Conservation (phyloP, 2,113 vertebrate genomes). For the Lates calcarifer region DNA sequence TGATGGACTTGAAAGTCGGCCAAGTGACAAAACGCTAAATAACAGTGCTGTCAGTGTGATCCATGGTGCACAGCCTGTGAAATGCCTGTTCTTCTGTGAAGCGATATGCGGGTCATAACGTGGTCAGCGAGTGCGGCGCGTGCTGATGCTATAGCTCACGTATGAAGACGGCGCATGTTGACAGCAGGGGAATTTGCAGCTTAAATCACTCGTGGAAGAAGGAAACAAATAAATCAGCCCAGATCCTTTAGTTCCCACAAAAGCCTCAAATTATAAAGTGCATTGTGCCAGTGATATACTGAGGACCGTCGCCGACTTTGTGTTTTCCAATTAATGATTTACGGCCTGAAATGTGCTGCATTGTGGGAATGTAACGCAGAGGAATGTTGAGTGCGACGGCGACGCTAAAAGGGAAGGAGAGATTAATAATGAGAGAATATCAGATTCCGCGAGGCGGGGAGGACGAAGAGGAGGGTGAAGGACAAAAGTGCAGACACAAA, state of each 20-base stretch:
- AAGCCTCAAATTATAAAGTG: conserved; percentile 66
- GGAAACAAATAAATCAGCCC: conserved; percentile 61
- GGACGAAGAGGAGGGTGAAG: conserved; percentile 29
- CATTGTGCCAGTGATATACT: conserved; percentile 58
- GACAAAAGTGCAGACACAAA: conserved; percentile 34
- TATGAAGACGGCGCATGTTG: conserved; percentile 31
- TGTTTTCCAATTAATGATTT: conserved; percentile 76
- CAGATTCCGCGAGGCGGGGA: conserved; percentile 40
- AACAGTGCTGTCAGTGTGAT: conserved; percentile 51
- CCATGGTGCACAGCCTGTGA: conserved; percentile 9
- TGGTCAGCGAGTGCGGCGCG: conserved; percentile 29
- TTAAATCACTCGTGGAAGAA: conserved; percentile 38
- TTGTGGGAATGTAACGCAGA: conserved; percentile 53
- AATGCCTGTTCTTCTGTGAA: conserved; percentile 31
- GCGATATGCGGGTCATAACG: conserved; percentile 17
- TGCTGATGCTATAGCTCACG: conserved; percentile 12
- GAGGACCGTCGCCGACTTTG: conserved; percentile 51
- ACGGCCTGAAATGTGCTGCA: conserved; percentile 55
- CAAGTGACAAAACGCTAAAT: conserved; percentile 37
- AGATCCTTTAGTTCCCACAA: conserved; percentile 51
- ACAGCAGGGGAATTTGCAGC: conserved; percentile 47
- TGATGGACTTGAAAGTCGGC: conserved; percentile 15
- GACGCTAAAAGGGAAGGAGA: conserved; percentile 38
- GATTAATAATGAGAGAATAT: conserved; percentile 56
- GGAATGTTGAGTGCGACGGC: conserved; percentile 60